These are phyloP conservation scores for Cryptomyrus ogoouensis DNA, from an alignment of 2,113 vertebrate genomes.

Conservation along the genomic window DNA sequence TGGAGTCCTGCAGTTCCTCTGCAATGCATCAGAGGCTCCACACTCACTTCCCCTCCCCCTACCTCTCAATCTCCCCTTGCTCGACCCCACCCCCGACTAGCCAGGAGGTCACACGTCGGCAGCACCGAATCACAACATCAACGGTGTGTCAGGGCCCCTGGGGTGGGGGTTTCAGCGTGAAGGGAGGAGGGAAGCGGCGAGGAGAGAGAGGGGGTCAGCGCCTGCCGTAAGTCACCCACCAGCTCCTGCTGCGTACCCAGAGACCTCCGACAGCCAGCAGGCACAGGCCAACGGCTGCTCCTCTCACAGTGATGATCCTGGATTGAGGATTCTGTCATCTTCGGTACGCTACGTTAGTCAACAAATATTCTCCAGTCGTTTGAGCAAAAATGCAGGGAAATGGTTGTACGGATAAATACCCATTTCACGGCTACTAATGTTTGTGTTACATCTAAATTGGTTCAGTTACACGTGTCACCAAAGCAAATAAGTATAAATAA, in stretches of 20 bases:
- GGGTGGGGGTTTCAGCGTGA: background rate
- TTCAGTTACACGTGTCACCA: background rate
- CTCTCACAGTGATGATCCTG: background rate
- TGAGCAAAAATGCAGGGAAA: background rate
- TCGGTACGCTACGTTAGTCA: background rate
- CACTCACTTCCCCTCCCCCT: conserved; percentile 14
- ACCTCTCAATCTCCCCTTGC: conserved; percentile 28
- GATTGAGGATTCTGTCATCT: background rate
- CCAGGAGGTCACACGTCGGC: conserved; percentile 25
- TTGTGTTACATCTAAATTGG: background rate
- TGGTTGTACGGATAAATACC: background rate
- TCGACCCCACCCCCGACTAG: conserved; percentile 1
- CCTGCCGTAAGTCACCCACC: background rate
- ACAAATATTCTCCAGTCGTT: background rate
- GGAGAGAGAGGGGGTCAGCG: background rate
- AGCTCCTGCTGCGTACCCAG: background rate
- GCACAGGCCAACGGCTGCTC: background rate
- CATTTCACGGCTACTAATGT: background rate
- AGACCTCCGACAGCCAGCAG: background rate
- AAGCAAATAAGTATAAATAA: background rate
- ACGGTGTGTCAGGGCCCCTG: background rate
- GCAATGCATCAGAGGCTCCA: conserved; percentile 69
- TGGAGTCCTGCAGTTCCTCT: conserved; percentile 69
- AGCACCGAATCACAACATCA: background rate
- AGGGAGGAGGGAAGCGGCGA: background rate